Conservation (phyloP, 2,888 invertebrate genomes). For the Drepanosiphum platanoidis region DNA sequence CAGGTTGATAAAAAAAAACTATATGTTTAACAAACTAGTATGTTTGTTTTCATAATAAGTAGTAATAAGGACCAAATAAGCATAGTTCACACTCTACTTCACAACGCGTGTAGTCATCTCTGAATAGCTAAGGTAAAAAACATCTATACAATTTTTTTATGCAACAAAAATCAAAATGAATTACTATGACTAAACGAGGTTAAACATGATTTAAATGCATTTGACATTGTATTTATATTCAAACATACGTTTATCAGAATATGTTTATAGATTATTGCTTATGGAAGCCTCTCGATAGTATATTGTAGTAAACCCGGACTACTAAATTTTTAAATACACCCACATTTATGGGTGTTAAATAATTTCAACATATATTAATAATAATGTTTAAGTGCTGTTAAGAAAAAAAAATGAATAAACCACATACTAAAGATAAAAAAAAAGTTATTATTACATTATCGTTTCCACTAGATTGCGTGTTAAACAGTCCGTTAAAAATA, state of each 20-base stretch:
- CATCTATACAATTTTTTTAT: neutral
- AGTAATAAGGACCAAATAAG: neutral
- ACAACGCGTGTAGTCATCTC: neutral
- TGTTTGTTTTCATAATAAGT: slow-evolving; percentile 8
- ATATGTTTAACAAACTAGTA: neutral
- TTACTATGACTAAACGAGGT: too few species aligned
- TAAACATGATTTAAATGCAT: too few species aligned
- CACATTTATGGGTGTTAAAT: neutral
- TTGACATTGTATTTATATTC: too few species aligned
- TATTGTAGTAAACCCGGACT: too few species aligned
- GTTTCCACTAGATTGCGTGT: slow-evolving; percentile 8
- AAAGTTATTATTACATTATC: slow-evolving; percentile 11
- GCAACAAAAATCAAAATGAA: too few species aligned
- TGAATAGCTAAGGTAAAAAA: neutral
- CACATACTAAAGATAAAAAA: neutral
- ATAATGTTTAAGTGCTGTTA: neutral
- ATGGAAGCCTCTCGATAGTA: too few species aligned
- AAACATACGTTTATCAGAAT: too few species aligned
- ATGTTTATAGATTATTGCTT: too few species aligned
- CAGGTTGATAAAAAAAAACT: neutral
- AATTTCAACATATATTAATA: neutral
- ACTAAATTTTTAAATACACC: too few species aligned
- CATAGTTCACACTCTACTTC: slow-evolving; percentile 37
- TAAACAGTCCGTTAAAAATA: slow-evolving; percentile 41
- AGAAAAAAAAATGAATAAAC: neutral